Conservation (phyloP, 2,113 vertebrate genomes). For the Clupea harengus region DNA sequence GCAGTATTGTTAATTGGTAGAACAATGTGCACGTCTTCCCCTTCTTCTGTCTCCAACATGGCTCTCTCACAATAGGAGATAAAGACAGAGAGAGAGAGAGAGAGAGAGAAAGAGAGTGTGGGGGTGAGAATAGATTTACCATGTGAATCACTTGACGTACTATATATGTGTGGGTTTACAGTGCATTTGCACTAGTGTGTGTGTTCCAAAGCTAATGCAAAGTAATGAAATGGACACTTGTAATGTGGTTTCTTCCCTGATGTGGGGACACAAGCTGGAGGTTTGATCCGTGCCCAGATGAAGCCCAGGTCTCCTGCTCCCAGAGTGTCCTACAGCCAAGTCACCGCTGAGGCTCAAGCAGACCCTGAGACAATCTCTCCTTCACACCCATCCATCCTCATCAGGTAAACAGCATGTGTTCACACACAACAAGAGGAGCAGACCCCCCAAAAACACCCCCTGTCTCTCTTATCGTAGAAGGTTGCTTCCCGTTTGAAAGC, state of each 20-base stretch:
- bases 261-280: background rate
- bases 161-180: background rate
- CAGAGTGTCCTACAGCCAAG: background rate
- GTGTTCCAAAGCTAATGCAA: slow-evolving; percentile 17
- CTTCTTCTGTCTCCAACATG: slow-evolving; percentile 3
- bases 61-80: slow-evolving; percentile 16
- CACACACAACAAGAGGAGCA: background rate
- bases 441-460: background rate
- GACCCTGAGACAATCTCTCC: background rate
- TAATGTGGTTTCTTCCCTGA: background rate
- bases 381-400: background rate
- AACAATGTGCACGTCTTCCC: slow-evolving; percentile 47
- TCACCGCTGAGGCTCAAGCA: background rate
- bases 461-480: background rate
- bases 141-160: slow-evolving; percentile 2
- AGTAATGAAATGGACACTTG: slow-evolving; percentile 19
- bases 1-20: slow-evolving; percentile 45
- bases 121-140: background rate
- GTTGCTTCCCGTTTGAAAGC: background rate
- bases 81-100: background rate
- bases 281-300: background rate
- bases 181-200: background rate
- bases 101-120: background rate
- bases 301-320: background rate
- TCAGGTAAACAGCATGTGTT: background rate